Percentiles rank a stretch among this genome's conserved stretches.
These are phyloP conservation scores for Gymnocephalus cernua DNA, from an alignment of 2,113 vertebrate species.

Conservation along the genomic window DNA sequence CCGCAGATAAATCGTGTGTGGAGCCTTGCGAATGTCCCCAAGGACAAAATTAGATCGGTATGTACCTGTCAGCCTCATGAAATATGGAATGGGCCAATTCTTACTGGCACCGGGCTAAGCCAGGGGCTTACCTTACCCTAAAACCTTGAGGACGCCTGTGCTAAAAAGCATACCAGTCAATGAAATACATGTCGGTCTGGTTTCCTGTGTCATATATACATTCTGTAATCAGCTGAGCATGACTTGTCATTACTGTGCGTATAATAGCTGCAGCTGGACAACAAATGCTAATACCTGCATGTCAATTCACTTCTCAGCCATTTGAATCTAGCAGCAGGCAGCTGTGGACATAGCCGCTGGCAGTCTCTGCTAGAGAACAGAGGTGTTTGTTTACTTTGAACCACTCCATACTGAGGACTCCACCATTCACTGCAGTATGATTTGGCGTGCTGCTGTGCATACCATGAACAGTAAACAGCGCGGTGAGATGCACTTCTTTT, in stretches of 20 bases:
- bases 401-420: constrained; percentile 51
- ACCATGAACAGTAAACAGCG: constrained; percentile 60
- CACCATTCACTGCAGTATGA: constrained; percentile 58
- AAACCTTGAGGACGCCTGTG: constrained; percentile 35
- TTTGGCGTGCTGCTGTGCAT: constrained; percentile 51
- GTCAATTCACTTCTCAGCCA: constrained; percentile 20
- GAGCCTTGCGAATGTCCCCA: constrained; percentile 73
- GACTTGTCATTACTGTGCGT: not conserved
- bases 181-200: constrained; percentile 19
- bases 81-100: constrained; percentile 71
- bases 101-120: constrained; percentile 53
- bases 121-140: constrained; percentile 44
- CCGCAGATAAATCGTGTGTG: constrained; percentile 75
- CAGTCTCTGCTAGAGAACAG: constrained; percentile 57
- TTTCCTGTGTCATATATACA: not conserved
- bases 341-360: constrained; percentile 53
- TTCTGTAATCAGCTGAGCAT: not conserved
- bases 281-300: constrained; percentile 46
- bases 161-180: constrained; percentile 26
- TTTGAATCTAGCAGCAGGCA: constrained; percentile 66
- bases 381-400: constrained; percentile 75
- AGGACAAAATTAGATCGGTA: constrained; percentile 82
- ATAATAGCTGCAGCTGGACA: constrained; percentile 27
- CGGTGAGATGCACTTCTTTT: constrained; percentile 47
- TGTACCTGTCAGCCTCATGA: constrained; percentile 79